Percentiles rank a stretch among this genome's conserved stretches.
These are phyloP conservation scores for Carapus acus DNA, from an alignment of 2,797 vertebrate genomes.

Conservation along the genomic window DNA sequence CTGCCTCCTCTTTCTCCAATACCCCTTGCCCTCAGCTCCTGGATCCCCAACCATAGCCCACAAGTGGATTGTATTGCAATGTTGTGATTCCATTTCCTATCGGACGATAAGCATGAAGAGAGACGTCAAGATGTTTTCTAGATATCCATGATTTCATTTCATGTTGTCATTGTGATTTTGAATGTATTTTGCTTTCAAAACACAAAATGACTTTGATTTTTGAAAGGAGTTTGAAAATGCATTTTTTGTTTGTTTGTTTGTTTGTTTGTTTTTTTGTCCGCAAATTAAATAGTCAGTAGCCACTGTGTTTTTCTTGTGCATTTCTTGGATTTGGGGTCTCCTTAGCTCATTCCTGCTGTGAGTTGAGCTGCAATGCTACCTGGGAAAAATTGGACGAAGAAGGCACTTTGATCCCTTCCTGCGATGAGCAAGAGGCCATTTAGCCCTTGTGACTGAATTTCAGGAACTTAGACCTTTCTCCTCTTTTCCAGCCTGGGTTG, in stretches of 20 bases:
- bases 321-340: background rate
- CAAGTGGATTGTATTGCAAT: slow-evolving; percentile 73
- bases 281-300: slow-evolving; percentile 77
- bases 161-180: slow-evolving; percentile 65
- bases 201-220: slow-evolving; percentile 62
- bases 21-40: background rate
- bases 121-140: slow-evolving; percentile 73
- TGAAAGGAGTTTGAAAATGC: too few species aligned
- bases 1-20: slow-evolving; percentile 53
- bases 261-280: slow-evolving; percentile 69
- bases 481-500: background rate
- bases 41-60: slow-evolving; percentile 35
- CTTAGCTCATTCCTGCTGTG: too few species aligned
- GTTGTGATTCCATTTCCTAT: slow-evolving; percentile 71
- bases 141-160: slow-evolving; percentile 59
- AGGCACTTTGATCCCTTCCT: slow-evolving; percentile 1
- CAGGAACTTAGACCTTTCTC: slow-evolving; percentile 1
- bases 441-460: slow-evolving; percentile 18
- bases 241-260: slow-evolving; percentile 62
- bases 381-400: background rate
- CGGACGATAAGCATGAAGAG: slow-evolving; percentile 75
- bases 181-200: slow-evolving; percentile 62
- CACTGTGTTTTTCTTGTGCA: slow-evolving; percentile 20
- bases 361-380: background rate
- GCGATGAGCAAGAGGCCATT: slow-evolving; percentile 5